Conservation (phyloP, 2,113 vertebrate genomes). For the Rhea americana region DNA sequence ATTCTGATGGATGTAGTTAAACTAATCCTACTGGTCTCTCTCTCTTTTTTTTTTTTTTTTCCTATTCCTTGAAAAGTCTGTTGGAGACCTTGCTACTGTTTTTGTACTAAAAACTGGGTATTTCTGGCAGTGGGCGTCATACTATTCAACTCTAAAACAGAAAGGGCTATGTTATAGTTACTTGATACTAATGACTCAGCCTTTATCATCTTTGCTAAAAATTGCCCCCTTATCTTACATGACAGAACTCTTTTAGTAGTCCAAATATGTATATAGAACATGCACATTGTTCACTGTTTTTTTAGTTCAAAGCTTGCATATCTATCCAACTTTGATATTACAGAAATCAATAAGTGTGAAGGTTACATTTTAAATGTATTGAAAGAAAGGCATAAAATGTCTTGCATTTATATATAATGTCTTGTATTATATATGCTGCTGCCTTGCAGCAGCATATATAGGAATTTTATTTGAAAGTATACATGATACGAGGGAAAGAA, state of each 20-base stretch:
- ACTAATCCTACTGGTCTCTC: background rate
- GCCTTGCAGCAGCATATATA: background rate
- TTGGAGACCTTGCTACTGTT: background rate
- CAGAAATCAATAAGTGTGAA: background rate
- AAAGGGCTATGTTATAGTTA: background rate
- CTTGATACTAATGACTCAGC: background rate
- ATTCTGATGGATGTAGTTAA: background rate
- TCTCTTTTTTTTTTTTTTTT: background rate
- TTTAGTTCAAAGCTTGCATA: background rate
- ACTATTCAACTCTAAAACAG: background rate
- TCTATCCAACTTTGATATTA: background rate
- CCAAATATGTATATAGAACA: accelerated
- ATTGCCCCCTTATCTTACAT: background rate
- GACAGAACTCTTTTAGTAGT: background rate
- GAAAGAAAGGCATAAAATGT: background rate
- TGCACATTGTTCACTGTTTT: background rate
- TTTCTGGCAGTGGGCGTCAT: background rate
- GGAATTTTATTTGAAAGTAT: background rate
- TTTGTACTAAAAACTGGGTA: background rate
- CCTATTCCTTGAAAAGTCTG: background rate
- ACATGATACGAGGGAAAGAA: background rate
- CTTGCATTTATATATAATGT: too few species aligned
- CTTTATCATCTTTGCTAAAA: background rate
- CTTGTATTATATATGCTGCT: too few species aligned
- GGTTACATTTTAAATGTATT: background rate